These are phyloP conservation scores for Eurytoma californica DNA, from an alignment of 2,888 invertebrate genomes.

Conservation along the genomic window DNA sequence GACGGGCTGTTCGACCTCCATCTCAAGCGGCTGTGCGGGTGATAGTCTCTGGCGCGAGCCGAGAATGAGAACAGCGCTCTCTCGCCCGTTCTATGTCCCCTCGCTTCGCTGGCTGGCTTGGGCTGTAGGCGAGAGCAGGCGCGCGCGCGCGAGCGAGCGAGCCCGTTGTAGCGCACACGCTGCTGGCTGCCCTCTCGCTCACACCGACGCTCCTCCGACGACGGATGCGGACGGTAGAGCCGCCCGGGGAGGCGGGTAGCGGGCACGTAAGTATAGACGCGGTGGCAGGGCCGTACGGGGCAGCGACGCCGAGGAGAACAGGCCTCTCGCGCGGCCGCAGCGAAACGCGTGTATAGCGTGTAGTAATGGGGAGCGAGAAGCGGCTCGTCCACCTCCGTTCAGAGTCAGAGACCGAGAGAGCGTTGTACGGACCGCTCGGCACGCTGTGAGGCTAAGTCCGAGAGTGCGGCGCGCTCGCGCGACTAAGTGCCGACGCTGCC, in stretches of 20 bases:
- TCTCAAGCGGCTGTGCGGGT: constrained; percentile 62
- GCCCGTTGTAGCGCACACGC: not conserved
- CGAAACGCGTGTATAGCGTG: not conserved
- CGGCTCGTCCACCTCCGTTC: constrained; percentile 16
- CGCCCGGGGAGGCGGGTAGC: too few relatives aligned
- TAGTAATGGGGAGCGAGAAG: not conserved
- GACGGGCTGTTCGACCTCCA: constrained; percentile 70
- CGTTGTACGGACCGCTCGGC: not conserved
- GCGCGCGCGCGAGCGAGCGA: not conserved
- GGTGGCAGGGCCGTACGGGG: too few relatives aligned
- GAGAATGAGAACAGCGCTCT: constrained; percentile 37
- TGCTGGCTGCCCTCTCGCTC: not conserved
- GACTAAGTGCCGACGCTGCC: constrained; percentile 49
- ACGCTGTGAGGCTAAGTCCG: constrained; percentile 42
- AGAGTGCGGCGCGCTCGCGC: constrained; percentile 50
- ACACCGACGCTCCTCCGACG: not conserved
- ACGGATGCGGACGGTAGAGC: not conserved
- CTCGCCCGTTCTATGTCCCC: constrained; percentile 32
- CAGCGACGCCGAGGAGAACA: not conserved
- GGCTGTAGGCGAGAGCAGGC: not conserved
- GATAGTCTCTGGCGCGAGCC: constrained; percentile 63
- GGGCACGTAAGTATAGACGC: too few relatives aligned
- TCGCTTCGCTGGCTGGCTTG: constrained; percentile 46
- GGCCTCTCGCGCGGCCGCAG: not conserved
- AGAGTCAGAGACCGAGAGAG: constrained; percentile 36